phyloP scores from a whole-genome alignment of 2,113 vertebrate species.

The Oxyruncus cristatus region DNA sequence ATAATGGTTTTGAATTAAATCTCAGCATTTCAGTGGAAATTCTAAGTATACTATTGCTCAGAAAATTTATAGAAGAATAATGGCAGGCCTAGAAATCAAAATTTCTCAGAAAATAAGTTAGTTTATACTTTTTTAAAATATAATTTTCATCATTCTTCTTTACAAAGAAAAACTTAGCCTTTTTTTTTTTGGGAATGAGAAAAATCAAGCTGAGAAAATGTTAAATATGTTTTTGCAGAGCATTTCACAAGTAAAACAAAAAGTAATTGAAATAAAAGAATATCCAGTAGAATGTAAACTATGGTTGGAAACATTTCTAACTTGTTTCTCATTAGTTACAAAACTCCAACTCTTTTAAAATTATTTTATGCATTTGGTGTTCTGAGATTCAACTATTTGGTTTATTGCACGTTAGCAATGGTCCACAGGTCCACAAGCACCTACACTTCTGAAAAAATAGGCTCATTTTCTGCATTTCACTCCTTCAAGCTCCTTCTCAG shows the following conservation, averaged over 20 bases:
- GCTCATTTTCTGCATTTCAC: neutral
- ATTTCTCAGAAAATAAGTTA: neutral
- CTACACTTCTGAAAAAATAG: neutral
- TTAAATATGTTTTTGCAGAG: neutral
- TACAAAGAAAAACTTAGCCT: neutral
- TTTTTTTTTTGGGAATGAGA: neutral
- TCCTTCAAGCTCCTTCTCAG: neutral
- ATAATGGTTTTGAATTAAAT: neutral
- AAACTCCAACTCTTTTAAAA: neutral
- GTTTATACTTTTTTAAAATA: neutral
- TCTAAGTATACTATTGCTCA: neutral
- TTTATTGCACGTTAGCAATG: neutral
- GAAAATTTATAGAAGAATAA: neutral
- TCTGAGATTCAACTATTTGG: neutral
- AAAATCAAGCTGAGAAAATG: neutral
- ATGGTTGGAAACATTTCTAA: neutral
- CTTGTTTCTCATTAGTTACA: neutral
- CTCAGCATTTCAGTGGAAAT: neutral
- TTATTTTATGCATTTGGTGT: rapidly evolving
- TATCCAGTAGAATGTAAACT: neutral
- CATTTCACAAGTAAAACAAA: neutral
- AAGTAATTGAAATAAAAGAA: neutral
- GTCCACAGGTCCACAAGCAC: neutral
- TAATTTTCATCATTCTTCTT: neutral
- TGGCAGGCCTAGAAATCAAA: neutral